Conservation (phyloP, 2,797 vertebrate species). For the Clarias laeviceps region DNA sequence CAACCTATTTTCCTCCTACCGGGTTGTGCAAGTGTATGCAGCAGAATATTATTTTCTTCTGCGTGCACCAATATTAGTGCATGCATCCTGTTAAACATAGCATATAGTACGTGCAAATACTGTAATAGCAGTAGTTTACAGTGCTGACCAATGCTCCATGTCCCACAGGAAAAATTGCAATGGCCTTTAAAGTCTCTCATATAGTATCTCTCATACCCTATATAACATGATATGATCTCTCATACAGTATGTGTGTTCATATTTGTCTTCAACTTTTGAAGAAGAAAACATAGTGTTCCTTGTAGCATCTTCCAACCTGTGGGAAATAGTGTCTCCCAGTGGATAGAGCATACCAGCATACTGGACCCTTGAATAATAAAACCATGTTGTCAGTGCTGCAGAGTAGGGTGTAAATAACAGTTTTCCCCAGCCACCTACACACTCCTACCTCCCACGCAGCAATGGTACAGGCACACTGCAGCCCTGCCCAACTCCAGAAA, state of each 20-base stretch:
- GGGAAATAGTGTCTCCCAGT: background rate
- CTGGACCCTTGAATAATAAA: slow-evolving; percentile 25
- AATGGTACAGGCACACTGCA: slow-evolving; percentile 16
- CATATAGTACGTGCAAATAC: background rate
- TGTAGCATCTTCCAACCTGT: background rate
- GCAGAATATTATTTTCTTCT: slow-evolving; percentile 20
- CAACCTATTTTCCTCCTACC: slow-evolving; percentile 34
- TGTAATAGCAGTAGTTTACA: background rate
- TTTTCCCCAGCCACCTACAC: slow-evolving; percentile 26
- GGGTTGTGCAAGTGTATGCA: slow-evolving; percentile 26
- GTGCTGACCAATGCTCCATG: background rate
- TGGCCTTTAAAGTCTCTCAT: background rate
- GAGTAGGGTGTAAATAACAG: slow-evolving; percentile 42
- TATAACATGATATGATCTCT: background rate
- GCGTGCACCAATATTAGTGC: background rate
- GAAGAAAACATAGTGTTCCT: background rate
- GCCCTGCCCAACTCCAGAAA: slow-evolving; percentile 17
- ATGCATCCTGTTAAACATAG: background rate
- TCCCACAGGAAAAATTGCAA: background rate
- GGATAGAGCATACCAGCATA: background rate
- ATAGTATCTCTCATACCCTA: too few species aligned
- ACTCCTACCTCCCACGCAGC: slow-evolving; percentile 35
- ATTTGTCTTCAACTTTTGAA: background rate
- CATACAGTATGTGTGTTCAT: background rate
- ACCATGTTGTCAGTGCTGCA: slow-evolving; percentile 34